Conservation (phyloP, 2,113 vertebrate genomes). For the Monarcha castaneiventris region DNA sequence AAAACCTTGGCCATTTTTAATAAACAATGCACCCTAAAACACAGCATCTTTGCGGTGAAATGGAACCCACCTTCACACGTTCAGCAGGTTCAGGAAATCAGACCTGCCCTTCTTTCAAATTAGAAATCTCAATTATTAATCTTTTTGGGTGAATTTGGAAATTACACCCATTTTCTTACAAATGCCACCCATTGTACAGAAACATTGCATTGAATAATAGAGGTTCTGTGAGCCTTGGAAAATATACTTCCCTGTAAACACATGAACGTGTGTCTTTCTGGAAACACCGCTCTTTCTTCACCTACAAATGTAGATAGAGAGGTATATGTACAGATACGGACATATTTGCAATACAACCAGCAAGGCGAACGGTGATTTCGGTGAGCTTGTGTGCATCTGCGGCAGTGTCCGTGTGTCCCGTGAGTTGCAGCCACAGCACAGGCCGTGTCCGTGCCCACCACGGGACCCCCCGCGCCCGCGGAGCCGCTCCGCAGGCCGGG, state of each 20-base stretch:
- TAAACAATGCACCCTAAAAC: not conserved
- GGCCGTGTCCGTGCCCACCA: not conserved
- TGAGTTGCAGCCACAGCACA: not conserved
- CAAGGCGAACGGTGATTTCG: not conserved
- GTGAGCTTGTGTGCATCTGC: not conserved
- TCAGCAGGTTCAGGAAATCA: not conserved
- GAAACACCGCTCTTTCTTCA: not conserved
- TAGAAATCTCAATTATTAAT: not conserved
- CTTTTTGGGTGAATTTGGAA: not conserved
- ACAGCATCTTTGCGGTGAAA: not conserved
- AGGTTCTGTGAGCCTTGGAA: not conserved
- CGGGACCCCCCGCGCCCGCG: not conserved
- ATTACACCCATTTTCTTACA: not conserved
- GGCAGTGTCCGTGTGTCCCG: not conserved
- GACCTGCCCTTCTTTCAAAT: not conserved
- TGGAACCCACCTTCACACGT: not conserved
- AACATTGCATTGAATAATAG: not conserved
- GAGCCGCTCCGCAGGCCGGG: not conserved
- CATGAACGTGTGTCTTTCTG: not conserved
- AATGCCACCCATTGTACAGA: not conserved
- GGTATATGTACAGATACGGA: no score
- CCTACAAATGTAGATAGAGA: not conserved
- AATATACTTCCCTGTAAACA: not conserved
- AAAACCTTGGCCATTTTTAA: not conserved
- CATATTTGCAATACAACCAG: not conserved